phyloP scores from a whole-genome alignment of 2,797 vertebrate species.

The Ispidina lecontei region DNA sequence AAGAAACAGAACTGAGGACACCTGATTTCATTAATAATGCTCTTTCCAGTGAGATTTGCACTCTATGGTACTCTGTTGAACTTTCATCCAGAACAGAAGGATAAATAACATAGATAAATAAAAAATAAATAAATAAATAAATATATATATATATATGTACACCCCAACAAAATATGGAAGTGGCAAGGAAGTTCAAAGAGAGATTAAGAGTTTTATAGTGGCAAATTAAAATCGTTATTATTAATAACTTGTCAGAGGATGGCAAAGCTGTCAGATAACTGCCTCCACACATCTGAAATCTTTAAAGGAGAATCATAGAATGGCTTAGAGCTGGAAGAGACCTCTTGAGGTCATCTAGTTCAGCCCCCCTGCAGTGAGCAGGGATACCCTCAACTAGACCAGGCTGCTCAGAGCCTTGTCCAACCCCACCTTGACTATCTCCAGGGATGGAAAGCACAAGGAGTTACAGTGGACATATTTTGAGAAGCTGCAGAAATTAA shows the following conservation, averaged over 20 bases:
- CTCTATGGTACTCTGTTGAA: background rate
- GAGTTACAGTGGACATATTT: background rate
- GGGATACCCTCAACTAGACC: no score
- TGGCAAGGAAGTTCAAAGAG: background rate
- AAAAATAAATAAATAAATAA: no score
- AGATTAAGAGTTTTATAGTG: background rate
- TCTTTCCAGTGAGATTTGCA: background rate
- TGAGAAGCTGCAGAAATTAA: background rate
- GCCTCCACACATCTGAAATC: background rate
- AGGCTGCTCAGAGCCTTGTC: no score
- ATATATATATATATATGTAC: no score
- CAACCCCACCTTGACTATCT: no score
- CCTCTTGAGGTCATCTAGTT: no score
- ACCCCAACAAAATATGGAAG: background rate
- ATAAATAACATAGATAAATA: background rate
- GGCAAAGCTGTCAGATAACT: background rate
- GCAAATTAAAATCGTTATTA: conserved; percentile 15
- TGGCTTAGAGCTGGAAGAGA: no score
- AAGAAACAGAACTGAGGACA: background rate
- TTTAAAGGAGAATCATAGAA: background rate
- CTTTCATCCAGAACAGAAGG: background rate
- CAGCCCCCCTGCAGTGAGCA: no score
- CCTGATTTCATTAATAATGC: background rate
- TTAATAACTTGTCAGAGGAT: background rate
- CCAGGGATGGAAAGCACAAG: background rate